These are phyloP conservation scores for Anser brachyrhynchus DNA, from an alignment of 2,113 vertebrate species.

Conservation along the genomic window DNA sequence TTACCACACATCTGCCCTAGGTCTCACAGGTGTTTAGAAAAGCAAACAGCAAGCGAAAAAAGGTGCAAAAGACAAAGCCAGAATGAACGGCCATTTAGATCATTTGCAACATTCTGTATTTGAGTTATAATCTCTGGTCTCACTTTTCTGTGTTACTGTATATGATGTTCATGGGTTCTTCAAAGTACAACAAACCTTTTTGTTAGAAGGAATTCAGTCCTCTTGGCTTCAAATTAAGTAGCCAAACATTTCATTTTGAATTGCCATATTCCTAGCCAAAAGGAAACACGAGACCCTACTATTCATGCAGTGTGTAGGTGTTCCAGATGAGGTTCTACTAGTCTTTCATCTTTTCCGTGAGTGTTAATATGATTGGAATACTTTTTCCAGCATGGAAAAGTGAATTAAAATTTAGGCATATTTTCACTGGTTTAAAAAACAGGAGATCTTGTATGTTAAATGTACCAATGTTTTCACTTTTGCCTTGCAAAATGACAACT, in stretches of 20 bases:
- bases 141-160: background rate
- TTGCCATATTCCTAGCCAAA: background rate
- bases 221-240: background rate
- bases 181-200: background rate
- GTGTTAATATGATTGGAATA: background rate
- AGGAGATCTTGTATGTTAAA: background rate
- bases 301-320: background rate
- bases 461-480: background rate
- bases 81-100: background rate
- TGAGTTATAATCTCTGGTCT: background rate
- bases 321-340: background rate
- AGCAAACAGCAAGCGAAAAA: background rate
- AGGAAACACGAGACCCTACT: background rate
- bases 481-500: background rate
- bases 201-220: background rate
- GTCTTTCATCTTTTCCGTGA: background rate
- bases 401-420: background rate
- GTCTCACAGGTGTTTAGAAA: background rate
- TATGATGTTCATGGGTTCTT: background rate
- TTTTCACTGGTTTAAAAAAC: background rate
- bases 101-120: background rate
- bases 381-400: background rate
- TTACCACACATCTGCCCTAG: background rate
- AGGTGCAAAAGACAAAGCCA: background rate
- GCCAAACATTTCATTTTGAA: background rate